Evolutionary conservation across 2,888 invertebrate genomes (phyloP), one percentile per base, ranked within the genome.

Genomic region (Chrysotoxum bicinctum): DNA sequence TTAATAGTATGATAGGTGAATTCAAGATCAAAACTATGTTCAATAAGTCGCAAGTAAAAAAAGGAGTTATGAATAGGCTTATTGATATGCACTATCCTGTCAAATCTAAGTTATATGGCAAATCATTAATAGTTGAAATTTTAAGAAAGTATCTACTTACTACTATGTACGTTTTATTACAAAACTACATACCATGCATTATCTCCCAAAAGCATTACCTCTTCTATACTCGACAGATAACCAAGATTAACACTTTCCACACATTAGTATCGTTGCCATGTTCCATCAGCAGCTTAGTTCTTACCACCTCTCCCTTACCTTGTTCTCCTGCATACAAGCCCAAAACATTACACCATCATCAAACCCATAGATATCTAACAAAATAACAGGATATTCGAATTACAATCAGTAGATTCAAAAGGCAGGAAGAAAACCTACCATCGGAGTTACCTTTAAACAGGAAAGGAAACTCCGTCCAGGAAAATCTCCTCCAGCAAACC

Each of bases 321-420:
- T 35, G 48, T 66, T 48, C 50, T 66, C 12, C 50, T 9, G 0
- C 21, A 56, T 10, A 64, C 21, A 60, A 60, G 26, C 14, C 48
- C 10, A 66, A 66, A 50, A 35, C 26, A 48, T 32, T 14, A 26
- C 6, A 26, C 43, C 16, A 23, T 16, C 12, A 23, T 30, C 6
- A 26, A 30, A n/a, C 10, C 7, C 0, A 14, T 26, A 26, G 26
- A 45, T 48, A 6, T n/a, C 64, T 19, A 32, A n/a, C 40, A 69
- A 70, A 54, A 56, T 56, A 72, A 74, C 79, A 84, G 84, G 79
- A 84, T 80, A 75, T 80, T 84, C 80, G 84, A 84, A 81, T 85
- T 81, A 81, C 85, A 81, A 77, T 76, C 76, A 52, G 68, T 77
- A 70, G 73, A 81, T 73, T 73, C 60, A 62, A 54, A 77, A 66